Percentiles rank a stretch among this genome's conserved stretches.
These are phyloP conservation scores for Menura novaehollandiae DNA, from an alignment of 2,113 vertebrate genomes.

Conservation along the genomic window DNA sequence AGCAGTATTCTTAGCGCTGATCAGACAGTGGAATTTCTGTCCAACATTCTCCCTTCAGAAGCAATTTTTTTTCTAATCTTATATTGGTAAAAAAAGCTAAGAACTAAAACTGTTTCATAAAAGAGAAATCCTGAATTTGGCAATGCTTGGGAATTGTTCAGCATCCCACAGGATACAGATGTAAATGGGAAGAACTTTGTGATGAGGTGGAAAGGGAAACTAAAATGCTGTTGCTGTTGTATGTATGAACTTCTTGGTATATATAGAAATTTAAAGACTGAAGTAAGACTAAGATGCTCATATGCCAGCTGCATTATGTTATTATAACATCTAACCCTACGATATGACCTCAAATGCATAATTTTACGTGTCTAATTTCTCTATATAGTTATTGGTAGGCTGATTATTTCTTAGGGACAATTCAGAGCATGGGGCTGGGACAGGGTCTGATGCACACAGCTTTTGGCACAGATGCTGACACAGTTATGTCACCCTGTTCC, in stretches of 20 bases:
- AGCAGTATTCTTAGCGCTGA: background rate
- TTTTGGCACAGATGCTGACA: background rate
- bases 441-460: background rate
- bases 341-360: background rate
- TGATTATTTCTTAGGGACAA: background rate
- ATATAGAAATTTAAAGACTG: background rate
- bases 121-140: background rate
- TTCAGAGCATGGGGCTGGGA: background rate
- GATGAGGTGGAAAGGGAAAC: background rate
- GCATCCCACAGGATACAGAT: background rate
- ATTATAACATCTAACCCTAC: background rate
- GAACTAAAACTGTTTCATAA: background rate
- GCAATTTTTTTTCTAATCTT: background rate
- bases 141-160: background rate
- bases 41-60: background rate
- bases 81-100: background rate
- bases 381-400: background rate
- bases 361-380: background rate
- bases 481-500: background rate
- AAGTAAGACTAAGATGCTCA: background rate
- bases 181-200: background rate
- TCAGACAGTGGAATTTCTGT: background rate
- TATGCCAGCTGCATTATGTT: background rate
- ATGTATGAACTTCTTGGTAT: fast-evolving
- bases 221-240: background rate